A percentile compares a stretch with the other conserved stretches of the same genome.
Evolutionary conservation across 2,888 invertebrate genomes (phyloP).

Genomic region (Dilophus febrilis): DNA sequence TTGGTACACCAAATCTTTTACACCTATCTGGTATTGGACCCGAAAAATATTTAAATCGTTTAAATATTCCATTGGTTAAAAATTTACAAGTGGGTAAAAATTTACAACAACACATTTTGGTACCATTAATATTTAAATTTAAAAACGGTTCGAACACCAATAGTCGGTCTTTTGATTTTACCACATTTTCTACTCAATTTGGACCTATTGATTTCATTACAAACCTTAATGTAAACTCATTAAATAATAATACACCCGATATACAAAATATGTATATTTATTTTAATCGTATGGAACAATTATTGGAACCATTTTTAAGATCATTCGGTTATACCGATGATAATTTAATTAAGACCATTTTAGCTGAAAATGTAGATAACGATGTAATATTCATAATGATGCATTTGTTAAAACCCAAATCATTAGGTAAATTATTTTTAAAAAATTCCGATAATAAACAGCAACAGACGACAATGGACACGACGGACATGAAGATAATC

Average conservation of each 20-base stretch:
- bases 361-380: too few species aligned
- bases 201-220: not conserved
- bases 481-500: too few species aligned
- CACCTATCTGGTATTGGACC: not conserved
- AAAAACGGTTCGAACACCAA: too few species aligned
- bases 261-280: too few species aligned
- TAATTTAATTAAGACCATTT: too few species aligned
- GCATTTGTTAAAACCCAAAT: conserved; percentile 29
- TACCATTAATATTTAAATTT: not conserved
- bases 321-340: too few species aligned
- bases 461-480: conserved; percentile 38
- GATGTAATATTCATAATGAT: too few species aligned
- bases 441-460: conserved; percentile 35
- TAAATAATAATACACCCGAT: too few species aligned
- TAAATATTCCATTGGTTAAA: not conserved
- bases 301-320: too few species aligned
- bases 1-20: not conserved
- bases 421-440: conserved; percentile 37
- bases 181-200: not conserved
- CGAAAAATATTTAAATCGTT: not conserved
- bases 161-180: too few species aligned
- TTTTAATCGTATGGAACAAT: too few species aligned
- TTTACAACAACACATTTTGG: not conserved
- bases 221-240: not conserved
- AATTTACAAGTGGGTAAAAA: not conserved